Evolutionary conservation across 2,888 invertebrate genomes (phyloP), one percentile per base, ranked within the genome.

Genomic region (Blastobasis adustella): DNA sequence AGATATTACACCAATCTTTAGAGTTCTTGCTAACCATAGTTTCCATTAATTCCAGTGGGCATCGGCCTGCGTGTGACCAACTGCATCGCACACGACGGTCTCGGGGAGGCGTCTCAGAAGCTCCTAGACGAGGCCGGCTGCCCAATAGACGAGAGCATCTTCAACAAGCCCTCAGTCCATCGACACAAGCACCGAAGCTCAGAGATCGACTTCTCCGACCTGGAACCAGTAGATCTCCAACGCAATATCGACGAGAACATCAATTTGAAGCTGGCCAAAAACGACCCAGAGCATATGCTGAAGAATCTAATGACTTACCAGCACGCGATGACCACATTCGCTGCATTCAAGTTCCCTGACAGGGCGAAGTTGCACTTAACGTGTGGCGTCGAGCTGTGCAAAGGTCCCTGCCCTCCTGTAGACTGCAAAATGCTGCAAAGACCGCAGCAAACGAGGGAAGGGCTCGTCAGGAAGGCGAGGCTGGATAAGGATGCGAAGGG

Each of bases 341-440:
- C 93, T 1, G 95, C 95, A 5, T 95, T 95, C 67, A 95, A 95
- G 68, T 95, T 95, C 76, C 95, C 95, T 4, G 95, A 95, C 67
- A 88, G 94, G 58, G 93, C 94, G 55, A 91, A 93, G 56, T 79
- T 95, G 44, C 95, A 95, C 75, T 82, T 95, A 46, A 92, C 92
- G n/a, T 95, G 95, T 75, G 91, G 91, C 10, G 90, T 95, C 45
- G 93, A 94, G 62, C 79, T 95, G n/a, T 95, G 95, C 68, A 91
- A 92, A 74, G 92, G 92, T 49, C 87, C 83, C 57, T 95, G 95
- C 68, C 91, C 91, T 0, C 79, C 89, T 66, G 93, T 94, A 46
- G 89, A 89, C 58, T 89, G 89, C 55, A 83, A 73, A 59, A 76
- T 77, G 7, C 59, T 89, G 48, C 82, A 82, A 54, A 86, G 74